Conservation (phyloP, 2,888 invertebrate genomes). For the Petrolisthes cinctipes region DNA sequence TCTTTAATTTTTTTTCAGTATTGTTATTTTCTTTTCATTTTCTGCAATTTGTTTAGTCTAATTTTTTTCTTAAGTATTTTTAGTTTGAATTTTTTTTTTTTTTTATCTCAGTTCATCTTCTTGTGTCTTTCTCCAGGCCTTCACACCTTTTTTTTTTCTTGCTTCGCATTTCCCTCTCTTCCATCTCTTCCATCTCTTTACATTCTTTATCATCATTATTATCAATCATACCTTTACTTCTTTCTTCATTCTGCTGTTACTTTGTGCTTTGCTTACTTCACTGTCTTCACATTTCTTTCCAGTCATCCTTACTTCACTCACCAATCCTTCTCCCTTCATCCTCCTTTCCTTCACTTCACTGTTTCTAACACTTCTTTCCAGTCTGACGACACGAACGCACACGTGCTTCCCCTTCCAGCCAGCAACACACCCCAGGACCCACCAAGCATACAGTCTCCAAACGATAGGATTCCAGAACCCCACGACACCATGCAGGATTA, state of each 20-base stretch:
- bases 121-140: too few species aligned
- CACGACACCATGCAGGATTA: too few species aligned
- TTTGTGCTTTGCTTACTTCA: not conserved
- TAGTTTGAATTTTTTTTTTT: too few species aligned
- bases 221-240: not conserved
- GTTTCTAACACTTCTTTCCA: not conserved
- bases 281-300: not conserved
- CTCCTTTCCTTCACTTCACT: not conserved
- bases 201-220: not conserved
- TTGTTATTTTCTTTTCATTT: too few species aligned
- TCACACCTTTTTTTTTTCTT: not conserved
- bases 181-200: slow-evolving; percentile 3
- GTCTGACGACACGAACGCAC: not conserved
- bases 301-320: not conserved
- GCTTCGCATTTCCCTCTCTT: not conserved
- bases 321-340: not conserved
- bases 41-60: too few species aligned
- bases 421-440: not conserved
- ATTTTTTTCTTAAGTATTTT: too few species aligned
- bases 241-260: not conserved
- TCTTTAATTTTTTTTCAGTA: too few species aligned
- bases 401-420: not conserved
- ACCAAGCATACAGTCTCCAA: not conserved
- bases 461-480: too few species aligned
- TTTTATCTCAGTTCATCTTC: too few species aligned